phyloP scores from a whole-genome alignment of 1,140 invertebrate genomes.

The Trinorchestia longiramus region DNA sequence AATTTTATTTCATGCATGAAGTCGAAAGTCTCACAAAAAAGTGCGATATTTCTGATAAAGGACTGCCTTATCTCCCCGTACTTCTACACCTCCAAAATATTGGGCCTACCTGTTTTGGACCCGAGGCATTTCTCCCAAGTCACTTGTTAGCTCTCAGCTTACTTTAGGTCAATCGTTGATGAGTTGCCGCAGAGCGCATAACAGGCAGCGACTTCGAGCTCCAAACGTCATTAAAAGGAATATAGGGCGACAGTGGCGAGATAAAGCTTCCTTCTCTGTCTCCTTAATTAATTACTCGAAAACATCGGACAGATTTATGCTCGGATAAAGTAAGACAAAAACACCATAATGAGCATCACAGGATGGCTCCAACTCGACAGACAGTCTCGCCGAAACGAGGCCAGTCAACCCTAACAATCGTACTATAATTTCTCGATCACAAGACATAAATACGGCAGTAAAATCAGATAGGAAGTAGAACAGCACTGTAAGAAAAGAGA shows the following conservation, averaged over 20 bases:
- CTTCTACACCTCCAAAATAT: background rate
- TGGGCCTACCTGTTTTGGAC: background rate
- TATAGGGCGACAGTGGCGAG: constrained; percentile 33
- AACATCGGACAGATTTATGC: constrained; percentile 53
- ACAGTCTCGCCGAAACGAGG: background rate
- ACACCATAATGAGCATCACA: constrained; percentile 44
- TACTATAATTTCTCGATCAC: background rate
- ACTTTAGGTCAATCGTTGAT: background rate
- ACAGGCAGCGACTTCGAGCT: background rate
- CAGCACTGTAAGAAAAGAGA: background rate
- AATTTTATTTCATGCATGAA: background rate
- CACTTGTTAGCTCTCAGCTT: background rate
- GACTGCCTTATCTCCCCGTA: background rate
- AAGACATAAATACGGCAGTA: background rate
- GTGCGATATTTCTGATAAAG: background rate
- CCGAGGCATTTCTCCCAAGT: background rate
- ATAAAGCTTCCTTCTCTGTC: constrained; percentile 47
- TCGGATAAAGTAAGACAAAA: constrained; percentile 30
- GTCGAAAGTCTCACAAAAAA: background rate
- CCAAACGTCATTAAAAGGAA: constrained; percentile 40
- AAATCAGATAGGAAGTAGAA: background rate
- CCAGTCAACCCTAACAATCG: background rate
- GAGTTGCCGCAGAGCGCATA: background rate
- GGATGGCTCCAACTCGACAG: background rate
- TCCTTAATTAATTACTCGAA: constrained; percentile 48